A percentile compares a stretch with the other conserved stretches of the same genome.
Conservation (phyloP, 2,113 vertebrate genomes). For the Etia nguti region DNA sequence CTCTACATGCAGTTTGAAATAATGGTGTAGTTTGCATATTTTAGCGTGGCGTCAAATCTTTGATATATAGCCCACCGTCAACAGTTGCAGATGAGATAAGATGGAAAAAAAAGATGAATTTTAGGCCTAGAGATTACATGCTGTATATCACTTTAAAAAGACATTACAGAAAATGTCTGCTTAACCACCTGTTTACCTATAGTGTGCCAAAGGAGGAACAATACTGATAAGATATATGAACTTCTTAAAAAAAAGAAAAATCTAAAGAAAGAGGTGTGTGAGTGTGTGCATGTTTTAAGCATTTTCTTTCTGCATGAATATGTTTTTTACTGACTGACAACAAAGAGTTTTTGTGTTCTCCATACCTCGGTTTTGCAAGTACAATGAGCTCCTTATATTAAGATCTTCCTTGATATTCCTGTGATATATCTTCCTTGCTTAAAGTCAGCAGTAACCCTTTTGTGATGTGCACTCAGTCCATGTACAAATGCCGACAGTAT, state of each 20-base stretch:
- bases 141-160: background rate
- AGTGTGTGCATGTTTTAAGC: background rate
- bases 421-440: background rate
- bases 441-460: background rate
- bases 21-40: background rate
- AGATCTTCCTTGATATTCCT: background rate
- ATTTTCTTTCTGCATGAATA: background rate
- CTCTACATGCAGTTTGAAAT: background rate
- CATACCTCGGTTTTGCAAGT: background rate
- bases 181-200: background rate
- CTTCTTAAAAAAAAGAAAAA: background rate
- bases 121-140: background rate
- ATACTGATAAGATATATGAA: background rate
- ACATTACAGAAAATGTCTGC: background rate
- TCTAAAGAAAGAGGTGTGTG: background rate
- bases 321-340: background rate
- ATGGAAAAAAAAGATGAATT: background rate
- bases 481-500: background rate
- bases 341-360: background rate
- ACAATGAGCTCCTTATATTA: background rate
- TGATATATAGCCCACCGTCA: background rate
- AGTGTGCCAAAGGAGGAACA: background rate
- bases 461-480: background rate
- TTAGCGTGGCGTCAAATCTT: background rate
- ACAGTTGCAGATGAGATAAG: background rate